phyloP scores from a whole-genome alignment of 2,797 vertebrate genomes.

The Phrynocephalus guinanensis region DNA sequence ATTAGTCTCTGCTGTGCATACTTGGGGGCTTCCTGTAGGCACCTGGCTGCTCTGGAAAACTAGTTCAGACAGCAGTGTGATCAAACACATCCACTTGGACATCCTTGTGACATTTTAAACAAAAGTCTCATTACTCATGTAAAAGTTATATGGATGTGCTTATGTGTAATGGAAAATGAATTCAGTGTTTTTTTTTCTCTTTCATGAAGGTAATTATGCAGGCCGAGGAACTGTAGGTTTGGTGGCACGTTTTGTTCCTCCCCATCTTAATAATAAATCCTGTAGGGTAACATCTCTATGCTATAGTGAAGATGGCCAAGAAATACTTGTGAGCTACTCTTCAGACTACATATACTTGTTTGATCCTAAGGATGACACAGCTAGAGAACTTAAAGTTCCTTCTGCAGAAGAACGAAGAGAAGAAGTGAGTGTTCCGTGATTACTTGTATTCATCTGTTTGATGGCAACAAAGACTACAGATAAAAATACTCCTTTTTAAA shows the following conservation, averaged over 20 bases:
- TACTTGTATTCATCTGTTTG: background rate
- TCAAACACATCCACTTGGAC: background rate
- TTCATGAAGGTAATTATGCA: constrained; percentile 89
- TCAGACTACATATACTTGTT: constrained; percentile 98
- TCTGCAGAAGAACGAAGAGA: constrained; percentile 92
- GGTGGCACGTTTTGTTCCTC: constrained; percentile 95
- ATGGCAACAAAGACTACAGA: constrained; percentile 15
- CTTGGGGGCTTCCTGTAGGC: background rate
- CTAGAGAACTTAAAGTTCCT: constrained; percentile 94
- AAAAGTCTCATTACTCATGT: background rate
- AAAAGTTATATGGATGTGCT: background rate
- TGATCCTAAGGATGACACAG: constrained; percentile 95
- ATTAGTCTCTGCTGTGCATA: background rate
- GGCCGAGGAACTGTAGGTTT: constrained; percentile 94
- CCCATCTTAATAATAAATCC: constrained; percentile 95
- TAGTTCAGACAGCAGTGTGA: background rate
- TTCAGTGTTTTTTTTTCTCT: background rate
- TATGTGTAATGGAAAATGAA: constrained; percentile 3
- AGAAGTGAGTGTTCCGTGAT: constrained; percentile 83
- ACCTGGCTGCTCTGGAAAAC: background rate
- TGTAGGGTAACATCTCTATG: constrained; percentile 97
- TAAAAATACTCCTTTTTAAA: background rate
- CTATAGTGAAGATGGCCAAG: constrained; percentile 96
- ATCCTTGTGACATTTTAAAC: background rate
- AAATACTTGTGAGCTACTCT: constrained; percentile 98